A percentile compares a stretch with the other conserved stretches of the same genome.
Evolutionary conservation across 2,113 vertebrate species (phyloP).

Genomic region (Aegithalos caudatus): DNA sequence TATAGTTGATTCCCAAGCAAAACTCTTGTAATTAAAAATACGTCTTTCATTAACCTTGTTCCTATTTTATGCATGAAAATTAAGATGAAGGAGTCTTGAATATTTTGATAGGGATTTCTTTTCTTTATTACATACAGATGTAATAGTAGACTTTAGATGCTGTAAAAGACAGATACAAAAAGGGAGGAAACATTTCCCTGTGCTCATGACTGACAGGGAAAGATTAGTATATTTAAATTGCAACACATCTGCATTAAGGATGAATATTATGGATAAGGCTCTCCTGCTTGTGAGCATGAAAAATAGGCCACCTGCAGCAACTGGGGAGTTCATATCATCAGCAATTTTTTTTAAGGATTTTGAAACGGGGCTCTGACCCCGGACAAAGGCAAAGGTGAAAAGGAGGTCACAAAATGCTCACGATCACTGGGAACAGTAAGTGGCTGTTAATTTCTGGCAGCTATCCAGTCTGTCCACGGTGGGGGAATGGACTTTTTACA

Average conservation of each 20-base stretch:
- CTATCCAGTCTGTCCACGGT: not conserved
- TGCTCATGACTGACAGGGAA: not conserved
- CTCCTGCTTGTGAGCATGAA: not conserved
- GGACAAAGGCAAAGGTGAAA: not conserved
- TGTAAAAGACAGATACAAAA: not conserved
- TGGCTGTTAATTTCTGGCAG: not conserved
- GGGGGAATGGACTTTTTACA: not conserved
- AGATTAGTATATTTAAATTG: not conserved
- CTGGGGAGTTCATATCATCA: not conserved
- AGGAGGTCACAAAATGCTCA: not conserved
- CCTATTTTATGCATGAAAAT: not conserved
- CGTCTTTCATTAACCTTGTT: not conserved
- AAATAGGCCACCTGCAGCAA: not conserved
- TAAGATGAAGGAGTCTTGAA: not conserved
- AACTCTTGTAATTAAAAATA: not conserved
- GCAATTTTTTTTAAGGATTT: not conserved
- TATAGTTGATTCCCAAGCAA: not conserved
- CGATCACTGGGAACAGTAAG: not conserved
- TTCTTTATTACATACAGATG: not conserved
- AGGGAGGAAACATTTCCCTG: accelerated
- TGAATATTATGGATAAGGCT: not conserved
- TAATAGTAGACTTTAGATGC: not conserved
- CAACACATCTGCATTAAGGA: not conserved
- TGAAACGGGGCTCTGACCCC: not conserved
- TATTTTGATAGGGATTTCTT: not conserved